Conservation (phyloP, 2,113 vertebrate species). For the Haemorhous mexicanus region DNA sequence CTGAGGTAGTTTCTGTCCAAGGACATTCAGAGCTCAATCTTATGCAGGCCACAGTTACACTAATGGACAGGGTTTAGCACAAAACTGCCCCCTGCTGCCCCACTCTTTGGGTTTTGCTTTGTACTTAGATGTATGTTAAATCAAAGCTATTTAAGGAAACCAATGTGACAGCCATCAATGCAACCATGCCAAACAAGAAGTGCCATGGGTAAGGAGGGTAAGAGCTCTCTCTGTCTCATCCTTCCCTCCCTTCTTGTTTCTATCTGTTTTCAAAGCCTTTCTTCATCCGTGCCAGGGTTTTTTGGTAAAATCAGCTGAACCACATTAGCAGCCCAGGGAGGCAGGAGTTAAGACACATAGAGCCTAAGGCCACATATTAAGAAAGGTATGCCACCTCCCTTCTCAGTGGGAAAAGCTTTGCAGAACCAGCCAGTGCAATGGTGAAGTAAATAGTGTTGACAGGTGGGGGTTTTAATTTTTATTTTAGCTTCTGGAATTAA, state of each 20-base stretch:
- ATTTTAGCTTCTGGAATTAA: not conserved
- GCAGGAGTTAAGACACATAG: constrained; percentile 44
- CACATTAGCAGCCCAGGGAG: not conserved
- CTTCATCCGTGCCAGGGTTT: not conserved
- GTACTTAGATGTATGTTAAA: not conserved
- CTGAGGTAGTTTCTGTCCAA: constrained; percentile 4
- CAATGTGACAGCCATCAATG: not conserved
- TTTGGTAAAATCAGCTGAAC: not conserved
- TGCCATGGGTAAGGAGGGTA: not conserved
- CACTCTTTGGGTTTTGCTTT: constrained; percentile 2
- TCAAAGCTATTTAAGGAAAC: not conserved
- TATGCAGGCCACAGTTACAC: not conserved
- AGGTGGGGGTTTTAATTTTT: not conserved
- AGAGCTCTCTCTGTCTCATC: not conserved
- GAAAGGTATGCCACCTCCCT: not conserved
- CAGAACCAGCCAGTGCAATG: not conserved
- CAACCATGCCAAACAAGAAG: not conserved
- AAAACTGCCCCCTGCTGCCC: not conserved
- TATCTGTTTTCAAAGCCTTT: not conserved
- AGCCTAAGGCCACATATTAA: constrained; percentile 55
- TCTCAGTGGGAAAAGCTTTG: not conserved
- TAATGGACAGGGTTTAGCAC: not conserved
- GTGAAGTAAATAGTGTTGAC: not conserved
- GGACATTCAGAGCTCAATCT: not conserved
- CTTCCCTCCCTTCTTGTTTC: not conserved